Conservation (phyloP, 2,797 vertebrate species). For the Thamnophis elegans region DNA sequence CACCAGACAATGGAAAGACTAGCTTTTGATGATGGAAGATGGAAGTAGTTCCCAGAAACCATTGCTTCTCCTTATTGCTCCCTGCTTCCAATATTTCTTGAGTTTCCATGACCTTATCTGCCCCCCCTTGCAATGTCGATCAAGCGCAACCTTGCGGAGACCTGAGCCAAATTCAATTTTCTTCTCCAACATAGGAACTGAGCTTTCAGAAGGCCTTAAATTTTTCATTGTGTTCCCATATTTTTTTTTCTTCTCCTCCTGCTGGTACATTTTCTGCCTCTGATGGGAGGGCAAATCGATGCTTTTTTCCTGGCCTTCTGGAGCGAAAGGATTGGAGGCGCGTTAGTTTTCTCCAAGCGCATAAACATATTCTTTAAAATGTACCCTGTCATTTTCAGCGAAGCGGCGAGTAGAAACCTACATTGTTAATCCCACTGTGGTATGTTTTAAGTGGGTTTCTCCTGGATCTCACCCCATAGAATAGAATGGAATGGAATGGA, state of each 20-base stretch:
- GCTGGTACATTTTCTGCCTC: background rate
- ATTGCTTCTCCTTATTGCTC: slow-evolving; percentile 60
- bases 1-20: background rate
- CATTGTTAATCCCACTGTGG: background rate
- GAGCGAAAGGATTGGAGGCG: fast-evolving
- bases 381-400: background rate
- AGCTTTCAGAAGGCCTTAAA: slow-evolving; percentile 56
- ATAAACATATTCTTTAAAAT: background rate
- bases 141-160: slow-evolving; percentile 57
- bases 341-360: background rate
- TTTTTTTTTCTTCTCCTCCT: background rate
- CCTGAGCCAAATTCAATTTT: slow-evolving; percentile 71
- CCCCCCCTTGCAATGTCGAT: slow-evolving; percentile 55
- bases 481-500: no score
- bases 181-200: slow-evolving; percentile 56
- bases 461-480: background rate
- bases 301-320: background rate
- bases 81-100: slow-evolving; percentile 54
- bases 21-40: slow-evolving; percentile 35
- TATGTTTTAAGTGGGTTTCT: background rate
- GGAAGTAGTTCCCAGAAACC: slow-evolving; percentile 34
- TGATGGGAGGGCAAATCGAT: fast-evolving
- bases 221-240: slow-evolving; percentile 26
- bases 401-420: background rate
- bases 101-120: slow-evolving; percentile 68